Conservation (phyloP, 2,113 vertebrate genomes). For the Acrocephalus arundinaceus region DNA sequence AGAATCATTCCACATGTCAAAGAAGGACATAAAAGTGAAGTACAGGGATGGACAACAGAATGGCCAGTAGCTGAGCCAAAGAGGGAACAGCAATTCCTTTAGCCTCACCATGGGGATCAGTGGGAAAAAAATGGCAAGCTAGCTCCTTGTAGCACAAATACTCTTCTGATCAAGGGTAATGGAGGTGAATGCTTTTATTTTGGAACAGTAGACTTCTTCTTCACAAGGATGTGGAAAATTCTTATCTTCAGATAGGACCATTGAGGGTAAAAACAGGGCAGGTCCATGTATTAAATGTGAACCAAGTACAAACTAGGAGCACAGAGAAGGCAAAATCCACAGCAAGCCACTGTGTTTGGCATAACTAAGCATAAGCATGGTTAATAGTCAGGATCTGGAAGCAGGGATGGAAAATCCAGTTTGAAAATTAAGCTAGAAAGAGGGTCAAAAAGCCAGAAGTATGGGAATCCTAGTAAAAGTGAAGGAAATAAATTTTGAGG, state of each 20-base stretch:
- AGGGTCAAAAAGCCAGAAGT: neutral
- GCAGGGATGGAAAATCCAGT: neutral
- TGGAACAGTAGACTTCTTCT: neutral
- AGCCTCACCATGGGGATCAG: neutral
- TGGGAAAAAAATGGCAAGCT: neutral
- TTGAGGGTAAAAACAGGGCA: neutral
- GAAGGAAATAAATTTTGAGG: neutral
- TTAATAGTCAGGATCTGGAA: neutral
- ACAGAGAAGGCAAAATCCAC: neutral
- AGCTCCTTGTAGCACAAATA: neutral
- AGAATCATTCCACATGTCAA: neutral
- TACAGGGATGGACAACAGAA: neutral
- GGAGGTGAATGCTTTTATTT: neutral
- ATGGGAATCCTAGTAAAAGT: neutral
- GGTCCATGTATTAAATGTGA: neutral
- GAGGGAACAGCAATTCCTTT: neutral
- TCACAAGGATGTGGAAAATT: neutral
- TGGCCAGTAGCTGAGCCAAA: neutral
- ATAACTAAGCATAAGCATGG: neutral
- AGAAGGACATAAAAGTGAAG: neutral
- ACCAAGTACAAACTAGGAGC: neutral
- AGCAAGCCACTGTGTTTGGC: neutral
- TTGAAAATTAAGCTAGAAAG: neutral
- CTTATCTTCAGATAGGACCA: neutral
- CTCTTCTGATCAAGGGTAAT: neutral